Evolutionary conservation across 2,797 vertebrate genomes (phyloP), one percentile per base, ranked within the genome.

Genomic region (Clarias pachynema): DNA sequence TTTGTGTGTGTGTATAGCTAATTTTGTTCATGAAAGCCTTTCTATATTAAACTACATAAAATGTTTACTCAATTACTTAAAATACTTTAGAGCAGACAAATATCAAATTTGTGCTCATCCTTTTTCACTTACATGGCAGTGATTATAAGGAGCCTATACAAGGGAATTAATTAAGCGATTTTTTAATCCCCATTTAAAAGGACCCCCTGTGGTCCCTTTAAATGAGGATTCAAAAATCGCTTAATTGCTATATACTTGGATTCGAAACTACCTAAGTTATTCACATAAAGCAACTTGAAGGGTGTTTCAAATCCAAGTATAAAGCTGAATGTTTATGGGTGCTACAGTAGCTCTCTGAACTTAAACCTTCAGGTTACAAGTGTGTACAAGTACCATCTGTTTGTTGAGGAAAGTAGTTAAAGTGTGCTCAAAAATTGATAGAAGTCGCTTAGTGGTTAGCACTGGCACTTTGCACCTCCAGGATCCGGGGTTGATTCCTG

Each of bases 181-280:
- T 80, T 80, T 29, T 16, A 65, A 80, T 80, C 60, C 60, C 49
- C 78, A 80, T 80, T 80, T 49, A 80, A 44, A 57, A 79, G 37
- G 60, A 66, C 78, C 60, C 65, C 78, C 65, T 40, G 78, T 31
- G 78, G 78, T 80, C 60, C 78, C 60, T 80, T 80, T 66, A 80
- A 80, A 66, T 80, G 62, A 80, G 78, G 12, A 53, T 53, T 53
- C 49, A 14, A 53, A 53, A 53, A 53, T 49, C 44, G 12, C 44
- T 49, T 49, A 49, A 49, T 49, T 49, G 44, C 44, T 49, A 49
- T 49, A 49, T 53, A 53, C 49, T 53, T 53, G 49, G 2, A 53
- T 53, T 53, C 12, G 49, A 14, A 14, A 53, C 49, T 14, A 53
- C 49, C 12, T 14, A 14, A 53, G 49, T 53, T 53, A 53, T 53